Percentiles rank a stretch among this genome's conserved stretches.
These are phyloP conservation scores for Ctena decussata DNA, from an alignment of 2,888 invertebrate species.

Conservation along the genomic window DNA sequence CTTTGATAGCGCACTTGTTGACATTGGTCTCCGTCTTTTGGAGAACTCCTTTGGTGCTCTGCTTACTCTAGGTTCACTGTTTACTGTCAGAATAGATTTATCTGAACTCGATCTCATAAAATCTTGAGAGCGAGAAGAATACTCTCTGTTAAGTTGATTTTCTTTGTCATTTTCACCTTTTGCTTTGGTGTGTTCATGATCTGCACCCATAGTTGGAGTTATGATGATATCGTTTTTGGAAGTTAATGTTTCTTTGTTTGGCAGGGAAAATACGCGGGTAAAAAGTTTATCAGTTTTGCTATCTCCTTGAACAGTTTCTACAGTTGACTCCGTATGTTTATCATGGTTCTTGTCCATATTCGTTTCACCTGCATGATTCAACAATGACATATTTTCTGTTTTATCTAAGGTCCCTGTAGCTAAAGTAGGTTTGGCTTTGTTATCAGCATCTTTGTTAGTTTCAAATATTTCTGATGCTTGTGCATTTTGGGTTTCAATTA, in stretches of 20 bases:
- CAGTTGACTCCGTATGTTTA: too few species aligned
- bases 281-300: background rate
- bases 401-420: too few species aligned
- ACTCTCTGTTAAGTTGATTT: background rate
- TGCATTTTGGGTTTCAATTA: background rate
- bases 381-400: too few species aligned
- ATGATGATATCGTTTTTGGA: background rate
- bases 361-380: too few species aligned
- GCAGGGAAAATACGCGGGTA: background rate
- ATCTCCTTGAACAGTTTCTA: too few species aligned
- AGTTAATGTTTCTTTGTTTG: background rate
- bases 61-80: background rate
- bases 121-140: background rate
- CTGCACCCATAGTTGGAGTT: background rate
- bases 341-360: too few species aligned
- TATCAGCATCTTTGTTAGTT: too few species aligned
- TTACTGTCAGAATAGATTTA: background rate
- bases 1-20: slow-evolving; percentile 51
- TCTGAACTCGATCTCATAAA: background rate
- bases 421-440: too few species aligned
- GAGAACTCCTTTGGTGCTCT: background rate
- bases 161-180: background rate
- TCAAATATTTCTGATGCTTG: background rate
- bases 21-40: slow-evolving; percentile 29
- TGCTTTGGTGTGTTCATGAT: background rate